Conservation (phyloP, 2,113 vertebrate species). For the Rhinoptilus africanus region DNA sequence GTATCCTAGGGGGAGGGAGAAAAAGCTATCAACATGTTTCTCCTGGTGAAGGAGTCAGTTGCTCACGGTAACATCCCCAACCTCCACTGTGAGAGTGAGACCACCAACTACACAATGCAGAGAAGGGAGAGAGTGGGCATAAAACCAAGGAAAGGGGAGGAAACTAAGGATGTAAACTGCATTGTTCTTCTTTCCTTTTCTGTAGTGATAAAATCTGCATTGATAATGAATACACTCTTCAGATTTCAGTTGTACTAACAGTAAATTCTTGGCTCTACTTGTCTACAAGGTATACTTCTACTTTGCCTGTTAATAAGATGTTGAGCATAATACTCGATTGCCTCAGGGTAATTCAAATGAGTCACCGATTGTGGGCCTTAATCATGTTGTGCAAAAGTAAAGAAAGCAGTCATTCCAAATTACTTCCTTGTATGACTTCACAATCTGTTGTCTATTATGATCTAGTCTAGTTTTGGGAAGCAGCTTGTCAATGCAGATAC, state of each 20-base stretch:
- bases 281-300: neutral
- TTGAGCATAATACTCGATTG: neutral
- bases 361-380: neutral
- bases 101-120: too few species aligned
- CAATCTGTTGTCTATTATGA: slow-evolving; percentile 18
- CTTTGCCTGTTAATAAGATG: neutral
- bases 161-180: neutral
- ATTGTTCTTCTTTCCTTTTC: neutral
- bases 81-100: neutral
- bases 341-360: slow-evolving; percentile 14
- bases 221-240: neutral
- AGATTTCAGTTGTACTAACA: neutral
- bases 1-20: neutral
- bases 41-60: neutral
- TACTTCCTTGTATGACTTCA: neutral
- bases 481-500: neutral
- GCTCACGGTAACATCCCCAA: neutral
- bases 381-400: neutral
- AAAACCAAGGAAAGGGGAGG: neutral
- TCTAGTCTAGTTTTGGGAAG: neutral
- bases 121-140: neutral
- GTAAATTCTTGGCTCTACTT: neutral
- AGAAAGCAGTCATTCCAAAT: neutral
- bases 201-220: neutral
- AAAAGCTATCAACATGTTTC: neutral